These are phyloP conservation scores for Engystomops pustulosus DNA, from an alignment of 2,113 vertebrate species.

Conservation along the genomic window DNA sequence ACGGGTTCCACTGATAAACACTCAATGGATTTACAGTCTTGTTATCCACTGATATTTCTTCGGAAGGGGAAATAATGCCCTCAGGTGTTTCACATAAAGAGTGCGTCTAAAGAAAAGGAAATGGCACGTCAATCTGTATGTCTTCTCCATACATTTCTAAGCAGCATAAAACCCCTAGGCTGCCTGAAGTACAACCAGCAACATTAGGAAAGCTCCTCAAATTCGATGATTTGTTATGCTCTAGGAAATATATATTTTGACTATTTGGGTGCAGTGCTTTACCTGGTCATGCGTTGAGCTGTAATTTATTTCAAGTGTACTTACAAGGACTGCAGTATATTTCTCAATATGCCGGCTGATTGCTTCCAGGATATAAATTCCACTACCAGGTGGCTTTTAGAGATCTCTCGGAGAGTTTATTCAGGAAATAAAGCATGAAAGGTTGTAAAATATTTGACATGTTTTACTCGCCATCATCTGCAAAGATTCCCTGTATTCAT, in stretches of 20 bases:
- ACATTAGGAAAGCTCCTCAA: constrained; percentile 31
- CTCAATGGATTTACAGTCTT: constrained; percentile 18
- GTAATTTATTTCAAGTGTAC: constrained; percentile 59
- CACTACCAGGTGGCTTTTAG: constrained; percentile 56
- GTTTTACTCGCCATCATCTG: constrained; percentile 56
- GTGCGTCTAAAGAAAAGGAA: constrained; percentile 46
- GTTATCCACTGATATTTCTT: constrained; percentile 17
- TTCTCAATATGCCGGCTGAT: constrained; percentile 54
- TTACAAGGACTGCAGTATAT: constrained; percentile 56
- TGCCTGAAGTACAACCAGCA: not conserved
- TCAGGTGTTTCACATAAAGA: constrained; percentile 27
- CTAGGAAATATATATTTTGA: constrained; percentile 54
- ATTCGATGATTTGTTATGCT: constrained; percentile 50
- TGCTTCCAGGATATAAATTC: constrained; percentile 55
- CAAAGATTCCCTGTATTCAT: constrained; percentile 56
- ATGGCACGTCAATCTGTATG: constrained; percentile 28
- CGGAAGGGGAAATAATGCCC: constrained; percentile 28
- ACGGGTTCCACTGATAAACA: constrained; percentile 30
- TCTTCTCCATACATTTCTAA: constrained; percentile 23
- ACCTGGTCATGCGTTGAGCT: constrained; percentile 41
- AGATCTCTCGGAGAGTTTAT: constrained; percentile 57
- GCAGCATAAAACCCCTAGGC: constrained; percentile 11
- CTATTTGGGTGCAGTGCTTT: constrained; percentile 54
- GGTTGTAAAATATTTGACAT: constrained; percentile 57
- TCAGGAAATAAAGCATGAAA: constrained; percentile 54